Evolutionary conservation across 2,797 vertebrate genomes (phyloP).

Genomic region (Pipistrellus nathusii): DNA sequence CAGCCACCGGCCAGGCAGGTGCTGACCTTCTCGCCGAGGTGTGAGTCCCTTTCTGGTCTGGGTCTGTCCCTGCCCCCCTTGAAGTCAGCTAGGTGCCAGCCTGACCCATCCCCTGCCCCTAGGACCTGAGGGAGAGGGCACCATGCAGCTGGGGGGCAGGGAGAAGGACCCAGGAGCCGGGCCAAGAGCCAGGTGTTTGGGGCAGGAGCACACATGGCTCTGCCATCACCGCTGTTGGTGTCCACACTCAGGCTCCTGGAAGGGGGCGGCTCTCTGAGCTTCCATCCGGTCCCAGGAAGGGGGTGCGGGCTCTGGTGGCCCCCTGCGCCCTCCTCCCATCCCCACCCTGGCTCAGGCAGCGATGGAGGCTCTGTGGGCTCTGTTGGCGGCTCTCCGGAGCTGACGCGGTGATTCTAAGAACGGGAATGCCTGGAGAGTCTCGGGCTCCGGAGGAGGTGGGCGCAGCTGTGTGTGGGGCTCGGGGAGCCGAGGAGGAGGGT

Average conservation of each 20-base stretch:
- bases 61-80: neutral
- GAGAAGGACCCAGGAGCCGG: neutral
- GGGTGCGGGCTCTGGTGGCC: neutral
- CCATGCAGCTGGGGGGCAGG: too few species aligned
- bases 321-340: neutral
- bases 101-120: neutral
- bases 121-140: neutral
- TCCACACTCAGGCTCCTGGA: neutral
- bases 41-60: neutral
- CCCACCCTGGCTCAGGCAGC: neutral
- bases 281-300: neutral
- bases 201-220: too few species aligned
- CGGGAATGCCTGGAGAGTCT: slow-evolving; percentile 50
- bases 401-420: slow-evolving; percentile 60
- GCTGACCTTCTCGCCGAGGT: neutral
- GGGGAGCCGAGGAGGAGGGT: slow-evolving; percentile 7
- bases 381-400: slow-evolving; percentile 11
- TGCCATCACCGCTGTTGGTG: too few species aligned
- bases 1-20: neutral
- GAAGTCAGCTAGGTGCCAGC: neutral
- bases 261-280: neutral
- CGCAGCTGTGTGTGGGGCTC: neutral
- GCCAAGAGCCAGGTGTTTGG: too few species aligned
- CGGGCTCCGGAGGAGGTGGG: slow-evolving; percentile 50
- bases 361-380: neutral